These are phyloP conservation scores for Bellardia bayeri DNA, from an alignment of 2,888 invertebrate species.

Conservation along the genomic window DNA sequence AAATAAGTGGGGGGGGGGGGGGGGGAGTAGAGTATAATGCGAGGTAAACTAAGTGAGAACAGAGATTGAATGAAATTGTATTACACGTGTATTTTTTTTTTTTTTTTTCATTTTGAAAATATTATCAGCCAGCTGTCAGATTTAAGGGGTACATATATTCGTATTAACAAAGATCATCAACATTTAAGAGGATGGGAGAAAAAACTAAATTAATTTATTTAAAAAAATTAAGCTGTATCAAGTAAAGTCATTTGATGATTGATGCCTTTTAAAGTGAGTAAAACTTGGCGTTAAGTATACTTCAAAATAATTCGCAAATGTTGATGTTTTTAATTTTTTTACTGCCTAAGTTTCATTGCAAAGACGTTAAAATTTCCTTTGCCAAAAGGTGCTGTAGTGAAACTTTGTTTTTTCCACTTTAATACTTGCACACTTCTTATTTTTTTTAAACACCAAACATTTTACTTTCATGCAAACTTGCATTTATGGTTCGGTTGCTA, in stretches of 20 bases:
- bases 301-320: slow-evolving; percentile 5
- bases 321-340: neutral
- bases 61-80: neutral
- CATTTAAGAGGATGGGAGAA: neutral
- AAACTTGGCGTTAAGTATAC: slow-evolving; percentile 27
- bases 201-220: neutral
- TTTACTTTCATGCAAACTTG: slow-evolving; percentile 52
- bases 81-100: neutral
- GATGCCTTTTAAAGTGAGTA: neutral
- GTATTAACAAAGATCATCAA: slow-evolving; percentile 9
- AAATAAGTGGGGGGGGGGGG: neutral
- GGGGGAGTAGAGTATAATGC: too few relatives aligned
- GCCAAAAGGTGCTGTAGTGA: slow-evolving; percentile 38
- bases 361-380: slow-evolving; percentile 26
- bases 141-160: neutral
- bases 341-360: slow-evolving; percentile 9
- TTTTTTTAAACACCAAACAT: slow-evolving; percentile 10
- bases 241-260: slow-evolving; percentile 10
- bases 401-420: slow-evolving; percentile 44
- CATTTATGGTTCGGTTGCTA: slow-evolving; percentile 48
- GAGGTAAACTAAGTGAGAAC: neutral
- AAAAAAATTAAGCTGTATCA: neutral
- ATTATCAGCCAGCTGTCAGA: neutral
- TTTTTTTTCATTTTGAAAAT: neutral
- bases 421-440: neutral